Evolutionary conservation across 2,888 invertebrate species (phyloP).

Genomic region (Galeruca laticollis): DNA sequence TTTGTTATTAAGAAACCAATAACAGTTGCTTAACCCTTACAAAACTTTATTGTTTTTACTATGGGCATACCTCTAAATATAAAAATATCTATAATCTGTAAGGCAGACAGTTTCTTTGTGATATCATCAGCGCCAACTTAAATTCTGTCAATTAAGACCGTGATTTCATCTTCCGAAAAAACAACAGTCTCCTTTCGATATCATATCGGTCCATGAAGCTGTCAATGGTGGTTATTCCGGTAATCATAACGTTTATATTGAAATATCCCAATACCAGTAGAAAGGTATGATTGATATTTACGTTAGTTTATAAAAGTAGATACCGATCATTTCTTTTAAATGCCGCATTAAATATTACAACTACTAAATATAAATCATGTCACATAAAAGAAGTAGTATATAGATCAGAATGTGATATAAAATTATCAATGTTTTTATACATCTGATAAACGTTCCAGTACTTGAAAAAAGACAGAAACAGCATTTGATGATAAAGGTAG

Average conservation of each 20-base stretch:
- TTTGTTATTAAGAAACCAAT: neutral
- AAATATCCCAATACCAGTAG: slow-evolving; percentile 10
- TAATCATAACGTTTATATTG: slow-evolving; percentile 31
- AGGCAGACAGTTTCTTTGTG: slow-evolving; percentile 50
- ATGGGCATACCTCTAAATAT: slow-evolving; percentile 55
- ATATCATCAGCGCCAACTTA: slow-evolving; percentile 55
- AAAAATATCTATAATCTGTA: slow-evolving; percentile 57
- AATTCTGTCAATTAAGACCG: slow-evolving; percentile 54
- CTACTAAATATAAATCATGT: neutral
- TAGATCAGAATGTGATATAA: neutral
- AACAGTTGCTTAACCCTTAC: no score
- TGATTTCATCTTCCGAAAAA: slow-evolving; percentile 39
- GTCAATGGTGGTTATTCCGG: slow-evolving; percentile 43
- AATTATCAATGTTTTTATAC: no score
- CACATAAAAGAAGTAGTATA: neutral
- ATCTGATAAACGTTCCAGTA: no score
- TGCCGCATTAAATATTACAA: neutral
- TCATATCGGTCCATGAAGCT: slow-evolving; percentile 32
- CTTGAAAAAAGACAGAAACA: no score
- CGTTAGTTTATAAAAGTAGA: neutral
- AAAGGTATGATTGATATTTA: slow-evolving; percentile 13
- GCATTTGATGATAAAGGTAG: no score
- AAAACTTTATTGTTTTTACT: slow-evolving; percentile 12
- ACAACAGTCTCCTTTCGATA: slow-evolving; percentile 33
- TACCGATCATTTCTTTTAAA: neutral